A percentile compares a stretch with the other conserved stretches of the same genome.
Conservation (phyloP, 2,888 invertebrate genomes). For the Emmelina monodactyla region DNA sequence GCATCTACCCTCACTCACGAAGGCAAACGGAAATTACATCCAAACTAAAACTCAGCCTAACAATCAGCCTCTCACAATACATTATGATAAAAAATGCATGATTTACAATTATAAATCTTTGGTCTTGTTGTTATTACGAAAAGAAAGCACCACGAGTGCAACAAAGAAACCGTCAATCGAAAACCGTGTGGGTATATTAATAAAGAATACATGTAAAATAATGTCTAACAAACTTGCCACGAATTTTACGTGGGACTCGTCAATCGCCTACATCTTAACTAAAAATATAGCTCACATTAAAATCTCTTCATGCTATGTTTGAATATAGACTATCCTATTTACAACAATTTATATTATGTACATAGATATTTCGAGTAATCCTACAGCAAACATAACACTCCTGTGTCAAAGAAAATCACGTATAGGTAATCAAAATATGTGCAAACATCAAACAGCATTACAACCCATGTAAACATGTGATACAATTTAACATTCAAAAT, state of each 20-base stretch:
- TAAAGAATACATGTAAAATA: too few species aligned
- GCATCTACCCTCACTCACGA: background rate
- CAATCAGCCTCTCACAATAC: background rate
- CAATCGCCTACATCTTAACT: background rate
- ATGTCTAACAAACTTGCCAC: too few species aligned
- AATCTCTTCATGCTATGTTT: constrained; percentile 17
- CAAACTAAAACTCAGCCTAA: background rate
- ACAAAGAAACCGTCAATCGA: constrained; percentile 14
- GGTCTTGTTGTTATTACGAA: constrained; percentile 45
- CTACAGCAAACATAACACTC: constrained; percentile 41
- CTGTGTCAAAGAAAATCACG: constrained; percentile 7
- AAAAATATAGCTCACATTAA: background rate
- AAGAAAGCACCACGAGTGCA: constrained; percentile 23
- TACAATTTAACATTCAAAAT: too few species aligned
- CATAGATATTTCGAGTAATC: constrained; percentile 38
- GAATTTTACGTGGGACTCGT: too few species aligned
- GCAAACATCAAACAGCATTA: too few species aligned
- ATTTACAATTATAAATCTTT: constrained; percentile 45
- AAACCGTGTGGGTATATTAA: constrained; percentile 11
- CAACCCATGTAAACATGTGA: too few species aligned
- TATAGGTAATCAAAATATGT: too few species aligned
- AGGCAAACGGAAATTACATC: background rate
- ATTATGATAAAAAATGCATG: constrained; percentile 20
- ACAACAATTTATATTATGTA: constrained; percentile 56
- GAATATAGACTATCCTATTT: constrained; percentile 54